These are phyloP conservation scores for Catocala fraxini DNA, from an alignment of 2,888 invertebrate species.

Conservation along the genomic window DNA sequence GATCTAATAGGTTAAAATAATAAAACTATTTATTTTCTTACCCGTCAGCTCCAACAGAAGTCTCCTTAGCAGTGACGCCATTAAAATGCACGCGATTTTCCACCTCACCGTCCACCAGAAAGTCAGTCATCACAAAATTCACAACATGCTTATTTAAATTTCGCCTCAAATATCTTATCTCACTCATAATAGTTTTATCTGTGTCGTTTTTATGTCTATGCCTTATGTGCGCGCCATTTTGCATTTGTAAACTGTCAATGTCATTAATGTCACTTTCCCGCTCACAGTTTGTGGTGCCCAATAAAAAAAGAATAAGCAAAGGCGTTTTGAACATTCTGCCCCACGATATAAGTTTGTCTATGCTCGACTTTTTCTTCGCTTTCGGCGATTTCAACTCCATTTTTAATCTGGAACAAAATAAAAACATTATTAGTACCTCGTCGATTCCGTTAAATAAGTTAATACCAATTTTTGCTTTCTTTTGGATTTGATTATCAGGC, in stretches of 20 bases:
- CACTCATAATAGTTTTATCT: conserved; percentile 68
- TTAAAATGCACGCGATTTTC: conserved; percentile 89
- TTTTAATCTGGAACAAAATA: conserved; percentile 67
- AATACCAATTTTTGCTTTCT: too few species aligned
- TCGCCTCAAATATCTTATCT: conserved; percentile 77
- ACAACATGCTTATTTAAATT: conserved; percentile 78
- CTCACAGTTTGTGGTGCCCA: conserved; percentile 78
- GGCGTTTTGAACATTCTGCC: conserved; percentile 75
- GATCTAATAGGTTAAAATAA: too few species aligned
- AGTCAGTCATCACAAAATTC: conserved; percentile 90
- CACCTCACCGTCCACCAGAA: conserved; percentile 90
- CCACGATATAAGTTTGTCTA: conserved; percentile 71
- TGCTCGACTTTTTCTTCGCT: conserved; percentile 77
- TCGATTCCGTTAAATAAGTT: too few species aligned
- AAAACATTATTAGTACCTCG: not conserved
- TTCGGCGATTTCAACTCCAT: conserved; percentile 82
- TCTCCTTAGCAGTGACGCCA: conserved; percentile 90
- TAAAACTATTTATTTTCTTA: conserved; percentile 60
- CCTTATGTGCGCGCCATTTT: conserved; percentile 53
- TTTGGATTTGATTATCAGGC: too few species aligned
- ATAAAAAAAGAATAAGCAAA: conserved; percentile 71
- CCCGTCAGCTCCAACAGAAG: conserved; percentile 86
- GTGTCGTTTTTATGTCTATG: conserved; percentile 65
- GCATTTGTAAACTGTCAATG: conserved; percentile 45
- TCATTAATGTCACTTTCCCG: conserved; percentile 64